Base-by-base conservation (phyloP, 2,113 vertebrate genomes). In the Hirundichthys speculiger region DNA sequence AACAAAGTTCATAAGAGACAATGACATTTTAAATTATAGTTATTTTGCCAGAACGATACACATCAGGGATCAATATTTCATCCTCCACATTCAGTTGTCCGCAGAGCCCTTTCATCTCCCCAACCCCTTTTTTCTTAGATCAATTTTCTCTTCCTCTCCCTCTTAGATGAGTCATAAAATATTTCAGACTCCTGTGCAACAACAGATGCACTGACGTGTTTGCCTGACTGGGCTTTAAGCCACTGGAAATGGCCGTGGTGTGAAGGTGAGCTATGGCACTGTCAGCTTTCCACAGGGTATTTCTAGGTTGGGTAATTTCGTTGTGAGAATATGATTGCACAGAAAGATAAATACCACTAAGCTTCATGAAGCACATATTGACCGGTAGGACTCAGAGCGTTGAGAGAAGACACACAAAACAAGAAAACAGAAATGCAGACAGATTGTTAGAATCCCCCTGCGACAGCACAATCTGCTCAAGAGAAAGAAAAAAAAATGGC, bases 21-120 rank as follows among this genome's bases (percentile, higher is more conserved):
- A 40, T 65, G 30, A 72, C 62, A 80, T 73, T 85, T 69, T 79
- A 53, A 74, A 69, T 67, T 62, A 74, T 59, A 64, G 64, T 58
- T 38, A n/a, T n/a, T 19, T 21, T 39, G 47, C 69, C 73, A 69
- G 55, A 70, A 67, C 42, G 56, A 68, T 69, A 56, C 46, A 42
- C 16, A 50, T 21, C 58, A 55, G 22, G 57, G 39, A 63, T 87
- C 78, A 79, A 64, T 85, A 79, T 49, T 68, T 82, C 47, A 77
- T 73, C 64, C 53, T 68, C 34, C 34, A 71, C 55, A 30, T 59
- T 71, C 40, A 59, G 57, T 70, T 53, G 40, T 58, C 45, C 30
- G 41, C 47, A 1, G 47, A 50, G 40, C 46, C 18, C 20, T 73
- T 70, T 65, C 54, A 74, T 69, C 73, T 57, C 52, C 27, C 22